A percentile compares a stretch with the other conserved stretches of the same genome.
These are phyloP conservation scores for Leucosticte australis DNA, from an alignment of 2,113 vertebrate species.

Conservation along the genomic window DNA sequence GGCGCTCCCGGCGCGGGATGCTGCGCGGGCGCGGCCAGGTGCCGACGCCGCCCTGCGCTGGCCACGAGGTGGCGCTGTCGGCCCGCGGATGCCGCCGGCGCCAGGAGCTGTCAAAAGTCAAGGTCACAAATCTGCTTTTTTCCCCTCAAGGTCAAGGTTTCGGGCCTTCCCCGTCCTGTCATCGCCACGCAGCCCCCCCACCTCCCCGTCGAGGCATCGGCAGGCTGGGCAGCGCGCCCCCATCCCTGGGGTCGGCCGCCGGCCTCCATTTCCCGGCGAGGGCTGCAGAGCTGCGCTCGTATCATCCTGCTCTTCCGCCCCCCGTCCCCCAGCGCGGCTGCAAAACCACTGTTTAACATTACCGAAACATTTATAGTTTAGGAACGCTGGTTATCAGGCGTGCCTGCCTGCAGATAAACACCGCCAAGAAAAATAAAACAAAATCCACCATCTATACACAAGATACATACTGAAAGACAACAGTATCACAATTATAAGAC, in stretches of 20 bases:
- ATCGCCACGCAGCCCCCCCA: constrained; percentile 56
- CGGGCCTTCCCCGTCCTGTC: constrained; percentile 74
- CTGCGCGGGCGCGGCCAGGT: background rate
- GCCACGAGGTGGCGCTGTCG: constrained; percentile 81
- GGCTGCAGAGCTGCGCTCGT: background rate
- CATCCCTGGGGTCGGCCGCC: background rate
- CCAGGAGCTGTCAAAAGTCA: constrained; percentile 82
- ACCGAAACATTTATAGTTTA: constrained; percentile 42
- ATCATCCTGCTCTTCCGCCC: background rate
- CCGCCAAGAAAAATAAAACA: background rate
- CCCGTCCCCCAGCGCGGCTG: background rate
- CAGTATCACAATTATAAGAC: background rate
- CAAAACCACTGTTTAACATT: constrained; percentile 49
- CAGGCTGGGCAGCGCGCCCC: background rate
- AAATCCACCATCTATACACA: background rate
- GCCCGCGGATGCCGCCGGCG: constrained; percentile 70
- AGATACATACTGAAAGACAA: constrained; percentile 17
- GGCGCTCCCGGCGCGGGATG: background rate
- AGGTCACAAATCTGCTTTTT: constrained; percentile 81
- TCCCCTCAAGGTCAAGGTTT: constrained; percentile 83
- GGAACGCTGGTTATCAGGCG: constrained; percentile 18
- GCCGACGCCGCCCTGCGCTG: rapidly evolving
- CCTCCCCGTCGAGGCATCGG: constrained; percentile 1
- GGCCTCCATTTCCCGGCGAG: constrained; percentile 53
- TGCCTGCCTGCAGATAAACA: constrained; percentile 6